Conservation (phyloP, 2,888 invertebrate species). For the Molanna angustata region DNA sequence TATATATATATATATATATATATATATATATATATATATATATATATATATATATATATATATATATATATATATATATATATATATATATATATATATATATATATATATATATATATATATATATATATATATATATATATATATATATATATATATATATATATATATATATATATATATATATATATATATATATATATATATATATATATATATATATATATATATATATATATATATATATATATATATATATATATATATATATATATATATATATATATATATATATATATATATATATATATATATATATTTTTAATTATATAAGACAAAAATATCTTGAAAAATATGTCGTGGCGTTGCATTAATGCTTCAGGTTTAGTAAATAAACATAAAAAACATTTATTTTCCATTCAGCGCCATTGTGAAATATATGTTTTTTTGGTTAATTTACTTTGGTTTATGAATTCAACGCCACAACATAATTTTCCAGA, state of each 20-base stretch:
- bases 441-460: no score
- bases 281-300: neutral
- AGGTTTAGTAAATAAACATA: no score
- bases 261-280: neutral
- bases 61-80: neutral
- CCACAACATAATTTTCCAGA: no score
- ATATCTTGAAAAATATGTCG: no score
- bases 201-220: neutral
- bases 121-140: neutral
- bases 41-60: neutral
- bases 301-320: neutral
- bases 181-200: neutral
- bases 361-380: no score
- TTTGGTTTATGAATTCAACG: no score
- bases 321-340: no score
- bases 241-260: neutral
- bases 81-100: neutral
- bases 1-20: neutral
- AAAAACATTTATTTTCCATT: no score
- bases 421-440: no score
- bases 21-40: neutral
- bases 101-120: neutral
- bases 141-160: neutral
- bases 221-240: neutral
- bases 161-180: neutral